Evolutionary conservation across 2,113 vertebrate species (phyloP).

Genomic region (Pao palembangensis): DNA sequence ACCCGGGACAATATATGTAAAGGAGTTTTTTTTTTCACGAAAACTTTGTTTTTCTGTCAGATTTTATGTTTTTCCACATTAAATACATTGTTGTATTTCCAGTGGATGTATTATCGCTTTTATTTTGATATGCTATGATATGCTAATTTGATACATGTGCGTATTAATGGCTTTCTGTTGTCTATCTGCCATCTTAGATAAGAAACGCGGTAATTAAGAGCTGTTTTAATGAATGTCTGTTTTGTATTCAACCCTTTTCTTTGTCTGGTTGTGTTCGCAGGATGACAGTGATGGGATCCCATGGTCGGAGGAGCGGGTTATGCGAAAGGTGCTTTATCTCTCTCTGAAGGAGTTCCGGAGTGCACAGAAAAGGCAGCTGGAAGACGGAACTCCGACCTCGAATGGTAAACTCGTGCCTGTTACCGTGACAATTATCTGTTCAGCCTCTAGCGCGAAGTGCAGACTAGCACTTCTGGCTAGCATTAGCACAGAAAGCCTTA

Average conservation of each 20-base stretch:
- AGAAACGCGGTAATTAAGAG: background rate
- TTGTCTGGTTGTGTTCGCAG: constrained; percentile 62
- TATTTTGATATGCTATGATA: background rate
- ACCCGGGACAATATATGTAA: constrained; percentile 6
- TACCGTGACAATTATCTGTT: too few relatives aligned
- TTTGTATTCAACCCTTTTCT: background rate
- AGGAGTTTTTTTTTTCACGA: background rate
- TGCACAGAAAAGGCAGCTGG: constrained; percentile 92
- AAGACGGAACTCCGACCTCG: constrained; percentile 83
- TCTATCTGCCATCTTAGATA: background rate
- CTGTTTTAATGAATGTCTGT: background rate
- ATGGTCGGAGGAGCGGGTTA: constrained; percentile 99
- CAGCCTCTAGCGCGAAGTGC: too few relatives aligned
- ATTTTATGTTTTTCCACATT: background rate
- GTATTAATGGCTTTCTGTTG: background rate
- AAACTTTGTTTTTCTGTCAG: background rate
- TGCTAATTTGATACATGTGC: too few relatives aligned
- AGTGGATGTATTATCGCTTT: background rate
- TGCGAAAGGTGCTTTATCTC: constrained; percentile 98
- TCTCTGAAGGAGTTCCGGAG: constrained; percentile 99
- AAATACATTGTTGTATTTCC: background rate
- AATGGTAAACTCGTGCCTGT: constrained; percentile 77
- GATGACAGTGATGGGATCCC: constrained; percentile 99
- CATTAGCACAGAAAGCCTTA: constrained; percentile 1
- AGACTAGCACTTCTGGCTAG: too few relatives aligned